Conservation (phyloP, 2,797 vertebrate genomes). For the Falco columbarius region DNA sequence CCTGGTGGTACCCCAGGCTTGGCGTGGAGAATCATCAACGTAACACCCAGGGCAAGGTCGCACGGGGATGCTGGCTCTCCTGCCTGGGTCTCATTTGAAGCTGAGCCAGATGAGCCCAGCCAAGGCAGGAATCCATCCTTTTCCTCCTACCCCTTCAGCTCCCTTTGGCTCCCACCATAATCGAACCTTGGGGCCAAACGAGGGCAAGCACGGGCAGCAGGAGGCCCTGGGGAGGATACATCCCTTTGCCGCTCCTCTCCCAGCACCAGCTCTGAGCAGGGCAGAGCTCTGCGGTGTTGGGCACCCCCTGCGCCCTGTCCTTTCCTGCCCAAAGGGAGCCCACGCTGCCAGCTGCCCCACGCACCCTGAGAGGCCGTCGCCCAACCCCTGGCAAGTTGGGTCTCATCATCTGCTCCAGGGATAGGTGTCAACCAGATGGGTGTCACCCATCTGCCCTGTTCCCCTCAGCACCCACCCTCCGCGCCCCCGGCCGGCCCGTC, state of each 20-base stretch:
- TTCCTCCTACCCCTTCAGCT: background rate
- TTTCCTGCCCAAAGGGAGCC: background rate
- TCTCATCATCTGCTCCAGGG: background rate
- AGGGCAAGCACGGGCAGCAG: background rate
- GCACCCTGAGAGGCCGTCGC: background rate
- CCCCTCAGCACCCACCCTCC: background rate
- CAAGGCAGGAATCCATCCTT: background rate
- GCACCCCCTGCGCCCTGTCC: background rate
- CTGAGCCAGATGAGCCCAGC: background rate
- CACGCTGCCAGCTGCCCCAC: fast-evolving
- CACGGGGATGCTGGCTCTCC: background rate
- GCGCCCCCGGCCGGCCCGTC: background rate
- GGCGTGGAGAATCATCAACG: fast-evolving
- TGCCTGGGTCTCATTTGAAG: background rate
- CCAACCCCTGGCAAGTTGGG: background rate
- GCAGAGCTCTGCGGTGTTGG: background rate
- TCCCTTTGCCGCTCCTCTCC: background rate
- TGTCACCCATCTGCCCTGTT: background rate
- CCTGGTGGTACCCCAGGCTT: background rate
- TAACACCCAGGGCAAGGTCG: background rate
- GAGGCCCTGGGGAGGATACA: background rate
- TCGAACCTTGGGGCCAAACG: background rate
- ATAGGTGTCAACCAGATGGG: background rate
- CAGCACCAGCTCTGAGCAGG: background rate
- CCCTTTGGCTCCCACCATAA: background rate